Percentiles rank a stretch among this genome's conserved stretches.
phyloP scores from a whole-genome alignment of 2,113 vertebrate genomes.

The Burhinus oedicnemus region DNA sequence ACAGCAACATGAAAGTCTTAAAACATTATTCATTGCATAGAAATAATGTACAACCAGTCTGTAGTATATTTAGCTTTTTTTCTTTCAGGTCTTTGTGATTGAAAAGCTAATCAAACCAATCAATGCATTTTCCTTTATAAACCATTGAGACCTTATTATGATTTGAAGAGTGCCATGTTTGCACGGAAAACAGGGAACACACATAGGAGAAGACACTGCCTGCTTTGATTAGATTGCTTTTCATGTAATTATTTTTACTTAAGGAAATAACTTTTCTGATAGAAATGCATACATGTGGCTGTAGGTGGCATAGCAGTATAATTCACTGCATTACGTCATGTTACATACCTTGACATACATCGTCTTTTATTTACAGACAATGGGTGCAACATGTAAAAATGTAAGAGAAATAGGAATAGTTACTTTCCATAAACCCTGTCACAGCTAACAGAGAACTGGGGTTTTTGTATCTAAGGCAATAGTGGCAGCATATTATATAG shows the following conservation, averaged over 20 bases:
- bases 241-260: not conserved
- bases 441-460: not conserved
- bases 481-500: not conserved
- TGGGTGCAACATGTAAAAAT: not conserved
- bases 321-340: not conserved
- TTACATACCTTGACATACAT: not conserved
- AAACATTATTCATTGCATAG: not conserved
- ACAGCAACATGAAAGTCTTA: not conserved
- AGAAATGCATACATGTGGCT: constrained; percentile 57
- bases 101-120: not conserved
- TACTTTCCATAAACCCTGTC: not conserved
- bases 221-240: not conserved
- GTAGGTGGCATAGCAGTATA: constrained; percentile 70
- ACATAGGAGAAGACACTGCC: not conserved
- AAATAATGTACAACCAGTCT: not conserved
- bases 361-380: not conserved
- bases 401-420: not conserved
- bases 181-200: not conserved
- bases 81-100: not conserved
- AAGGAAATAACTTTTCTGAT: not conserved
- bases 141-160: not conserved
- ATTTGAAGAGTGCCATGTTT: not conserved
- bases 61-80: not conserved
- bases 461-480: not conserved
- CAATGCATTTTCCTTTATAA: not conserved